Evolutionary conservation across 2,888 invertebrate species (phyloP).

Genomic region (Xylota sylvarum): DNA sequence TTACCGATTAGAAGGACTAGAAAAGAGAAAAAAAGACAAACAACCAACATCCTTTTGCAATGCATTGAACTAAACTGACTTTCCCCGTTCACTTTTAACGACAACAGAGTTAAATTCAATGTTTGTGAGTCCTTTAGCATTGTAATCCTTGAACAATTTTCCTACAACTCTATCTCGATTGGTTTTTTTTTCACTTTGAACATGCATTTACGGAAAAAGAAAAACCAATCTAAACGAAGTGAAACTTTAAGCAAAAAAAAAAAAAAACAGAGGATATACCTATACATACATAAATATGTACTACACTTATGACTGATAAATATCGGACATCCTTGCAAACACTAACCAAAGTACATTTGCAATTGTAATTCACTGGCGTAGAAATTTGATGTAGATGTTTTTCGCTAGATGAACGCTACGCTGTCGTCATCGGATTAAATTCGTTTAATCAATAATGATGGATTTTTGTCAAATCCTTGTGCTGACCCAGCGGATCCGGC

Average conservation of each 20-base stretch:
- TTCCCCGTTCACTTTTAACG: conserved; percentile 19
- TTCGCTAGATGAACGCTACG: too few species aligned
- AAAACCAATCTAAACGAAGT: background rate
- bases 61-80: conserved; percentile 27
- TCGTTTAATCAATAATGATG: conserved; percentile 23
- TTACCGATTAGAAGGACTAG: background rate
- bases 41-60: conserved; percentile 1
- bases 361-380: conserved; percentile 15
- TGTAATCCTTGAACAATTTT: conserved; percentile 6
- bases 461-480: conserved; percentile 2
- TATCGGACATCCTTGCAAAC: conserved; percentile 14
- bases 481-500: conserved; percentile 4
- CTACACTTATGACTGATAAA: background rate
- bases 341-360: conserved; percentile 9
- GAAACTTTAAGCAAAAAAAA: background rate
- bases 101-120: conserved; percentile 7
- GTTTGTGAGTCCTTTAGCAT: background rate
- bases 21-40: background rate
- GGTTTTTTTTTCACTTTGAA: background rate
- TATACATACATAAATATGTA: too few species aligned
- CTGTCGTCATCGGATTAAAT: conserved; percentile 15
- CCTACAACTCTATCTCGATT: background rate
- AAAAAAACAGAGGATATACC: background rate
- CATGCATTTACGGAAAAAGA: background rate
- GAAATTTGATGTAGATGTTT: conserved; percentile 5